Percentiles rank a stretch among this genome's conserved stretches.
Evolutionary conservation across 2,797 vertebrate species (phyloP).

Genomic region (Diplodus sargus): DNA sequence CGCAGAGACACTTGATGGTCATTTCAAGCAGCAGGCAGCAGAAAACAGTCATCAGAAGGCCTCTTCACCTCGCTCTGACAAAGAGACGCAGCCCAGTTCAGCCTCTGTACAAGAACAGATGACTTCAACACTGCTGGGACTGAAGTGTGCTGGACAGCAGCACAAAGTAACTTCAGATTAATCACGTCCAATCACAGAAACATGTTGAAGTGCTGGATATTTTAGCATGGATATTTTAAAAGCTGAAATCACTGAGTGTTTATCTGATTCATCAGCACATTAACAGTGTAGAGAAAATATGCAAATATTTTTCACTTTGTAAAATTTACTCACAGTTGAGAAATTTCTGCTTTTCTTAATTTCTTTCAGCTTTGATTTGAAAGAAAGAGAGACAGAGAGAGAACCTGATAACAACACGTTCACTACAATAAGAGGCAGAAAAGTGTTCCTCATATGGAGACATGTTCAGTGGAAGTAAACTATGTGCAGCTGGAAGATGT

Average conservation of each 20-base stretch:
- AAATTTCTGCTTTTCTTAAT: neutral
- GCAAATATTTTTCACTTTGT: neutral
- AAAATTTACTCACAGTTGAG: neutral
- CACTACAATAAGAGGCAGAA: neutral
- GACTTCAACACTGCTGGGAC: neutral
- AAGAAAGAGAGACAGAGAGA: neutral
- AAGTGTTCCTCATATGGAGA: neutral
- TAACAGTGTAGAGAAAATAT: constrained; percentile 12
- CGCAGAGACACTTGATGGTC: constrained; percentile 41
- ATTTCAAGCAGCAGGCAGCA: constrained; percentile 28
- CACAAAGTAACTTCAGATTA: neutral
- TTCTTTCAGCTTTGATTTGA: neutral
- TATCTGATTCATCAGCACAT: constrained; percentile 18
- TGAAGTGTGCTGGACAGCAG: neutral
- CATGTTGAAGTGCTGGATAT: neutral
- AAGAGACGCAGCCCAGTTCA: constrained; percentile 22
- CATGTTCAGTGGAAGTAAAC: neutral
- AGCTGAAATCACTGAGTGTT: too few relatives aligned
- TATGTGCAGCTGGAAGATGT: neutral
- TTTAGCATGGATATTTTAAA: constrained; percentile 9
- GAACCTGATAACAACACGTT: neutral
- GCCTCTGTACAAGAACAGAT: constrained; percentile 1
- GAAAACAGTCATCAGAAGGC: constrained; percentile 45
- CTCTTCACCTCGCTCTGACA: constrained; percentile 40
- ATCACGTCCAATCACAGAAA: neutral